phyloP scores from a whole-genome alignment of 2,113 vertebrate species.

The Phaethon lepturus region DNA sequence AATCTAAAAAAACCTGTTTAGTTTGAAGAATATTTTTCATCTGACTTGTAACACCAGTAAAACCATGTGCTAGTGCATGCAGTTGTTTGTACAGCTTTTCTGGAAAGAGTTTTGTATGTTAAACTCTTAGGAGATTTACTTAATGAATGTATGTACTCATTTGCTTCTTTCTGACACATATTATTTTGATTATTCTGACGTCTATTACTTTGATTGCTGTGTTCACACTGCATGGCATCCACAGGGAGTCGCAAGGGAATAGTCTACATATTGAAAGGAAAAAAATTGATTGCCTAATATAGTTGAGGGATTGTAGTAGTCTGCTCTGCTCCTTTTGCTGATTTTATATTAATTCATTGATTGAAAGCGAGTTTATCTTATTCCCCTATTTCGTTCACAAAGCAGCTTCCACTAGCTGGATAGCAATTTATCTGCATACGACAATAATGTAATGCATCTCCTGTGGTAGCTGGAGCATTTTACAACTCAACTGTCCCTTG shows the following conservation, averaged over 20 bases:
- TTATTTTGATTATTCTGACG: slow-evolving; percentile 67
- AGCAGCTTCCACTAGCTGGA: not conserved
- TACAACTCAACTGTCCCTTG: slow-evolving; percentile 33
- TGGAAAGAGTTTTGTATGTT: slow-evolving; percentile 1
- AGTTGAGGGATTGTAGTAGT: slow-evolving; percentile 33
- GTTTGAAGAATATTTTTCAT: not conserved
- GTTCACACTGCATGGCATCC: slow-evolving; percentile 45
- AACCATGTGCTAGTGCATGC: not conserved
- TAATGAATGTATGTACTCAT: slow-evolving; percentile 49
- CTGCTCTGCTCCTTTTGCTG: slow-evolving; percentile 18
- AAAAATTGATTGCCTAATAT: slow-evolving; percentile 58
- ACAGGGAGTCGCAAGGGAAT: not conserved
- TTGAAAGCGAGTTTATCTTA: slow-evolving; percentile 33
- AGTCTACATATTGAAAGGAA: slow-evolving; percentile 36
- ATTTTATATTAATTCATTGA: slow-evolving; percentile 60
- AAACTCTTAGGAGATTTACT: slow-evolving; percentile 58
- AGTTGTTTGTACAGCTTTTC: slow-evolving; percentile 40
- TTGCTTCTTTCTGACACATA: slow-evolving; percentile 61
- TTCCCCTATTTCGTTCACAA: slow-evolving; percentile 11
- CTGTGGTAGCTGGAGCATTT: slow-evolving; percentile 36
- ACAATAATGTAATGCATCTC: slow-evolving; percentile 24
- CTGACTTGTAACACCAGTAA: not conserved
- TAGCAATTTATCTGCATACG: slow-evolving; percentile 29
- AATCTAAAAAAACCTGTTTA: not conserved
- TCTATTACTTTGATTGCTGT: slow-evolving; percentile 59